Base-by-base conservation (phyloP, 2,888 invertebrate genomes). In the Strigamia maritima region DNA sequence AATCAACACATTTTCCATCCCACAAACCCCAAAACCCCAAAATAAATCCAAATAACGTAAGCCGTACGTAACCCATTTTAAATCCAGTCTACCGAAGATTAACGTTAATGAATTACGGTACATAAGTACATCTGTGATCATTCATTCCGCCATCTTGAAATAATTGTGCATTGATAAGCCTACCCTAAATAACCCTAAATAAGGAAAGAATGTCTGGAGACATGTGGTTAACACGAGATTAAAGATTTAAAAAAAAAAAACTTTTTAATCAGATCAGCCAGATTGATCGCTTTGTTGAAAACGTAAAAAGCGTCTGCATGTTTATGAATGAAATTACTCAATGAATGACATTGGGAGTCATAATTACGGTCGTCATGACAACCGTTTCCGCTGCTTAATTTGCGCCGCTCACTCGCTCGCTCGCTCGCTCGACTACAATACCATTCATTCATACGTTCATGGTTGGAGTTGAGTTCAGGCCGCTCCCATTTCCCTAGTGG, bases 371-470 rank as follows among this genome's bases (percentile, higher is more conserved):
- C 77, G 26, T 49, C 77, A 54, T 77, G 77, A 54, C 24, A 77
- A 77, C 77, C 26, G 77, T 77, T 77, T 77, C 77, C 77, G 77
- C 77, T 77, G 77, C 22, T 77, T 77, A 77, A 77, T 77, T 77
- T 77, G 77, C 76, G 76, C 74, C 31, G 74, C 54, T 54, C 24
- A 38, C 76, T 35, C 24, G 77, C n/a, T n/a, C n/a, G n/a, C n/a
- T n/a, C 54, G 76, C 76, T 14, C 24, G 44, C 76, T 35, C 24
- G 77, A 76, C 35, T 26, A 78, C 70, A 78, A 78, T 78, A 35
- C 65, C 24, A 70, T 78, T 74, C 70, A 78, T 78, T 78, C 74
- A 74, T 74, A 31, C 24, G 38, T 24, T n/a, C n/a, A n/a, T 22
- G 31, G 16, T 31, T 31, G 31, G 31, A 31, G 31, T 31, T 31